Evolutionary conservation across 1,140 invertebrate species (phyloP).

Genomic region (Euschistus heros): DNA sequence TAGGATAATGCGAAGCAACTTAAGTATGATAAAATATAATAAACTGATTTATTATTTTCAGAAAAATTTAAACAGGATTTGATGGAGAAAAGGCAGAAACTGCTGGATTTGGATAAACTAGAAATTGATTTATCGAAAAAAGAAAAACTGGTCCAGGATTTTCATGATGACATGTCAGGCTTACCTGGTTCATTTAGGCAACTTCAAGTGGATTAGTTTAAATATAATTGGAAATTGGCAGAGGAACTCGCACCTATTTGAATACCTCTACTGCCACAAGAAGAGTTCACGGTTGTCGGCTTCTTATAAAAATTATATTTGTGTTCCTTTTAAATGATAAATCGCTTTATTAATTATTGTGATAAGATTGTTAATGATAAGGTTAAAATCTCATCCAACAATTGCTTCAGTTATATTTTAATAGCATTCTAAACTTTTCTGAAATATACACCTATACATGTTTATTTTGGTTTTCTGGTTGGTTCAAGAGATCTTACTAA

Average conservation of each 20-base stretch:
- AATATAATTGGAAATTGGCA: background rate
- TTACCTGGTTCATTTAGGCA: slow-evolving; percentile 33
- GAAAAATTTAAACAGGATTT: slow-evolving; percentile 36
- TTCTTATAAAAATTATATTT: background rate
- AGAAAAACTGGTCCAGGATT: slow-evolving; percentile 30
- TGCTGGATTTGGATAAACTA: slow-evolving; percentile 37
- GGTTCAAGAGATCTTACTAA: too few species aligned
- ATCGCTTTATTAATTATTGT: background rate
- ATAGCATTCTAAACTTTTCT: too few species aligned
- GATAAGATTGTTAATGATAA: too few species aligned
- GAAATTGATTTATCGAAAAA: slow-evolving; percentile 33
- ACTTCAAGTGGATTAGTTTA: slow-evolving; percentile 32
- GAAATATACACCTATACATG: too few species aligned
- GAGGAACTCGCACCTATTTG: background rate
- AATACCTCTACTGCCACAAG: background rate
- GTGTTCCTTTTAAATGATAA: background rate
- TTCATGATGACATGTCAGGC: slow-evolving; percentile 31
- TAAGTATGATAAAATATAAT: background rate
- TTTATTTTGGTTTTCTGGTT: too few species aligned
- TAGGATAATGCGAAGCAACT: background rate
- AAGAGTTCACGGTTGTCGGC: background rate
- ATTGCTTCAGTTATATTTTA: too few species aligned
- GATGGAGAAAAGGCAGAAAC: slow-evolving; percentile 30
- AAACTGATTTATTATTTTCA: slow-evolving; percentile 28
- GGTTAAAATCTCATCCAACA: too few species aligned